These are phyloP conservation scores for Chlorops oryzae DNA, from an alignment of 1,140 invertebrate genomes.

Conservation along the genomic window DNA sequence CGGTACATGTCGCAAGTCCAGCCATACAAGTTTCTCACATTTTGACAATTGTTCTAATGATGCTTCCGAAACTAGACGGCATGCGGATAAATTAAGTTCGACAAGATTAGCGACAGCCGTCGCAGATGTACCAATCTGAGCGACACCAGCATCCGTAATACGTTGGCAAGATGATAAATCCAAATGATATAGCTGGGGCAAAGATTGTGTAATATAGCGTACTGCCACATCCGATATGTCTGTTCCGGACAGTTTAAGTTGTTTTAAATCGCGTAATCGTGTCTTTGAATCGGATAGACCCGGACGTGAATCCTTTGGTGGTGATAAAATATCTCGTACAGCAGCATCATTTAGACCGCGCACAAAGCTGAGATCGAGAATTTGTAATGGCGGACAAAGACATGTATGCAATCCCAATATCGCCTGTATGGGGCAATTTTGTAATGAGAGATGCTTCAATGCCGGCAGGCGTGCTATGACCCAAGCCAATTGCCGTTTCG, in stretches of 20 bases:
- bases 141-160: conserved; percentile 84
- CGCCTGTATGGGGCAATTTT: conserved; percentile 72
- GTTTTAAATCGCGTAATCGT: conserved; percentile 68
- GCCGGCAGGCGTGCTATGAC: conserved; percentile 76
- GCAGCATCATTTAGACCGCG: conserved; percentile 74
- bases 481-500: conserved; percentile 81
- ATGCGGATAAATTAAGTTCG: conserved; percentile 71
- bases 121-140: conserved; percentile 62
- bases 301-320: conserved; percentile 76
- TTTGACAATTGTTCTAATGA: conserved; percentile 70
- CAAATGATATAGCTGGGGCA: conserved; percentile 65
- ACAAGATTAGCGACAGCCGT: conserved; percentile 48
- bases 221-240: conserved; percentile 85
- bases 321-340: conserved; percentile 74
- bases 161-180: conserved; percentile 79
- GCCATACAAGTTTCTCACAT: conserved; percentile 54
- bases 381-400: conserved; percentile 71
- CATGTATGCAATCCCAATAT: conserved; percentile 76
- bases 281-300: conserved; percentile 77
- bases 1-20: conserved; percentile 70
- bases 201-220: conserved; percentile 69
- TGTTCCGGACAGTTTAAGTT: conserved; percentile 73
- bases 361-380: conserved; percentile 75
- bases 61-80: conserved; percentile 73
- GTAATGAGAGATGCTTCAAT: conserved; percentile 70